phyloP scores from a whole-genome alignment of 2,888 invertebrate species.

The Dioctria linearis region DNA sequence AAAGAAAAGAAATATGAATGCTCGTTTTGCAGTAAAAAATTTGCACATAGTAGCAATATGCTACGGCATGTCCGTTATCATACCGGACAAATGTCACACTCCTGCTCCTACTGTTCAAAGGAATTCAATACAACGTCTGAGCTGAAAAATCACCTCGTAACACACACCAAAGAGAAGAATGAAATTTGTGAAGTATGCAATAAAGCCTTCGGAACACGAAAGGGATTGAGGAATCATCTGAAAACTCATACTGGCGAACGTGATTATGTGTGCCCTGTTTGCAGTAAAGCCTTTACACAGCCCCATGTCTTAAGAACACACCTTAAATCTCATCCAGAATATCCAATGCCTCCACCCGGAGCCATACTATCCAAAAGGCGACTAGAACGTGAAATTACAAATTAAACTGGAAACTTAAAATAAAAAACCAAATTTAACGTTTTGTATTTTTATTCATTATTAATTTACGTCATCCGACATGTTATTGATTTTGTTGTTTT shows the following conservation, averaged over 20 bases:
- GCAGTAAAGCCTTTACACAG: conserved; percentile 52
- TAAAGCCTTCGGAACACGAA: conserved; percentile 54
- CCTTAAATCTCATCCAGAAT: conserved; percentile 54
- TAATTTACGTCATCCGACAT: background rate
- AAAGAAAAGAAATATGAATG: conserved; percentile 54
- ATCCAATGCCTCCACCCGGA: conserved; percentile 51
- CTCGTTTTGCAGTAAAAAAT: conserved; percentile 46
- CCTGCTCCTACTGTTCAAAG: conserved; percentile 51
- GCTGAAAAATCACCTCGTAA: conserved; percentile 52
- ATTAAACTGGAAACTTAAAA: background rate
- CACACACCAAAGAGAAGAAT: conserved; percentile 55
- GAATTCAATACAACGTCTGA: conserved; percentile 50
- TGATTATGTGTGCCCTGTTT: conserved; percentile 53
- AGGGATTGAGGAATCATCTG: conserved; percentile 43
- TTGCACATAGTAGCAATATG: conserved; percentile 50
- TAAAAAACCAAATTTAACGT: background rate
- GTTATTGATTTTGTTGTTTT: background rate
- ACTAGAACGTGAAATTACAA: background rate
- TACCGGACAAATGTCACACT: conserved; percentile 51
- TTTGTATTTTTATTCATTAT: conserved; percentile 12
- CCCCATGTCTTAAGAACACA: conserved; percentile 53
- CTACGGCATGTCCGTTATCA: conserved; percentile 49
- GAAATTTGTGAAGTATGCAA: conserved; percentile 49
- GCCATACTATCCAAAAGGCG: conserved; percentile 18
- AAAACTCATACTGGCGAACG: conserved; percentile 55